Base-by-base conservation (phyloP, 1,140 invertebrate species). In the Anastatus disparis region DNA sequence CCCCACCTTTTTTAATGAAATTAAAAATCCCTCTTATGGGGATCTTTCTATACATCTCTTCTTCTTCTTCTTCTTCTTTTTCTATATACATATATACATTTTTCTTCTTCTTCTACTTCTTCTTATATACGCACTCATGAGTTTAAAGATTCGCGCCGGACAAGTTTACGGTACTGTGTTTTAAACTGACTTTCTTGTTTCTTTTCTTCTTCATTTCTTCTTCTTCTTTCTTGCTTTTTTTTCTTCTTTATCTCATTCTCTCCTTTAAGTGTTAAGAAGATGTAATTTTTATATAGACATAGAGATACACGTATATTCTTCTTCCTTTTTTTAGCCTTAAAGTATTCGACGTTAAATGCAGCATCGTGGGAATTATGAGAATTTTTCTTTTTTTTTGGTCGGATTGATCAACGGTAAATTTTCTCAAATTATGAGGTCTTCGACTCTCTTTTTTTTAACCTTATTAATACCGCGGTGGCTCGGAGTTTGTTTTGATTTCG, bases 121-220 rank as follows among this genome's bases (percentile, higher is more conserved):
- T 4, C n/a, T 3, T 22, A 10, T 48, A 7, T 17, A 48, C n/a
- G n/a, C 20, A 22, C 9, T 3, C 4, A 24, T 24, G 52, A 17
- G 50, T n/a, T 15, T 35, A 26, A 42, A 67, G 53, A 67, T 67
- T 67, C 53, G n/a, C n/a, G 42, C 65, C 42, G 38, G 56, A n/a
- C n/a, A 42, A 35, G 55, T 48, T 67, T 67, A 67, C 65, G 65
- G 65, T 67, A 67, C 63, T 24, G 31, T n/a, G n/a, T n/a, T n/a
- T n/a, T n/a, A n/a, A n/a, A n/a, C n/a, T n/a, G 35, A n/a, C 22
- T 27, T n/a, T 26, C 38, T 62, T 10, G 24, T 62, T 46, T 31
- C 44, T 58, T 40, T 13, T 9, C 20, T 24, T 29, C 31, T 3
- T n/a, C n/a, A n/a, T 46, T 20, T 8, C 44, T 46, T 46, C 44